These are phyloP conservation scores for Lissonota sp. DNA, from an alignment of 2,888 invertebrate species.

Conservation along the genomic window DNA sequence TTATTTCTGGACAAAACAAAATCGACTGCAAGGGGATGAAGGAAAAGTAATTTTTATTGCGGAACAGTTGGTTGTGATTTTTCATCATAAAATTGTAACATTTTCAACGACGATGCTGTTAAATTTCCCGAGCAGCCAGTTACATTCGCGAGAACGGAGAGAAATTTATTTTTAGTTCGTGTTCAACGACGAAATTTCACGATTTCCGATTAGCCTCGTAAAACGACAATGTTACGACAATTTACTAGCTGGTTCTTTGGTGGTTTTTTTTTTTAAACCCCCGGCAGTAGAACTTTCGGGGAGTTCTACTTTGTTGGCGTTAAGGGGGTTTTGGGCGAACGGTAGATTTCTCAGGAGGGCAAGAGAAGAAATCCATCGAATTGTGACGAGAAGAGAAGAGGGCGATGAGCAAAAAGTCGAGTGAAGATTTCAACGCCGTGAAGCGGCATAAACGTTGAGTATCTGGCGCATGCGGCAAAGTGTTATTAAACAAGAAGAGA, in stretches of 20 bases:
- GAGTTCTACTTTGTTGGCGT: slow-evolving; percentile 46
- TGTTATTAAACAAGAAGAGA: slow-evolving; percentile 24
- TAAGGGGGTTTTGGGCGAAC: slow-evolving; percentile 58
- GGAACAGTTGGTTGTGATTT: too few relatives aligned
- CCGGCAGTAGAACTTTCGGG: neutral
- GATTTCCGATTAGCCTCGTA: slow-evolving; percentile 58
- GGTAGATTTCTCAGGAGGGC: slow-evolving; percentile 60
- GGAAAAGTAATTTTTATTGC: too few relatives aligned
- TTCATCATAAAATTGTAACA: too few relatives aligned
- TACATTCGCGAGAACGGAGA: neutral
- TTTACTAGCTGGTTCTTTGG: neutral
- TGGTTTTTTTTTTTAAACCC: slow-evolving; percentile 10
- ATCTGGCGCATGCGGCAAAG: slow-evolving; percentile 40
- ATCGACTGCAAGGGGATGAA: too few relatives aligned
- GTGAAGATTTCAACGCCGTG: slow-evolving; percentile 62
- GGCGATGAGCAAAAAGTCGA: slow-evolving; percentile 49
- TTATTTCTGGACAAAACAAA: neutral
- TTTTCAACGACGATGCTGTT: too few relatives aligned
- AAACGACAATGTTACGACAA: slow-evolving; percentile 44
- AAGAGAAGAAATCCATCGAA: slow-evolving; percentile 17
- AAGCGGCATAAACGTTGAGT: slow-evolving; percentile 30
- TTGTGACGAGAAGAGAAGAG: slow-evolving; percentile 47
- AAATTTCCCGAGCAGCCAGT: too few relatives aligned
- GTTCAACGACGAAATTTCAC: slow-evolving; percentile 25
- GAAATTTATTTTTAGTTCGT: slow-evolving; percentile 25